Conservation (phyloP, 2,113 vertebrate genomes). For the Albula goreensis region DNA sequence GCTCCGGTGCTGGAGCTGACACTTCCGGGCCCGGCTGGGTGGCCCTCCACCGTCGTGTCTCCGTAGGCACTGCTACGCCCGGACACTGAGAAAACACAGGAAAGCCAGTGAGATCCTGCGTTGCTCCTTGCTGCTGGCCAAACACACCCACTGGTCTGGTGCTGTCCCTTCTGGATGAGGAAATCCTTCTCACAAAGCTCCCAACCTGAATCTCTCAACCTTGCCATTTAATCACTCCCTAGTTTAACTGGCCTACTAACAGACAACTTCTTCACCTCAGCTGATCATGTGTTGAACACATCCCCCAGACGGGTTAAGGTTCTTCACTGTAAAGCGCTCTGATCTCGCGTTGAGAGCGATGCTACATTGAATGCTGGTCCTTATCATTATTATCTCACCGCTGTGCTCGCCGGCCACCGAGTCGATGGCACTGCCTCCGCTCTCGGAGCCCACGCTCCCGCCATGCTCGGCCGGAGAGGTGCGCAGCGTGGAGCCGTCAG, state of each 20-base stretch:
- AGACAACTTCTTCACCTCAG: too few relatives aligned
- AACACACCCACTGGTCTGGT: background rate
- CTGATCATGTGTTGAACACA: too few relatives aligned
- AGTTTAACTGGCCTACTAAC: background rate
- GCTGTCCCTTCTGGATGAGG: too few relatives aligned
- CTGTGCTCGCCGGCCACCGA: conserved; percentile 97
- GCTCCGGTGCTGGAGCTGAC: conserved; percentile 96
- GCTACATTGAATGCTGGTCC: too few relatives aligned
- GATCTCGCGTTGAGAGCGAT: too few relatives aligned
- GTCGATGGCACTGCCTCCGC: conserved; percentile 94
- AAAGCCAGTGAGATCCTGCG: too few relatives aligned
- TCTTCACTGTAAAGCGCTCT: too few relatives aligned
- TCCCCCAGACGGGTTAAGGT: too few relatives aligned
- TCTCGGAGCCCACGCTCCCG: conserved; percentile 96
- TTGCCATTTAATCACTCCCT: background rate
- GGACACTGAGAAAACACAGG: conserved; percentile 74
- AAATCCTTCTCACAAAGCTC: too few relatives aligned
- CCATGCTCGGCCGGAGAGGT: conserved; percentile 97
- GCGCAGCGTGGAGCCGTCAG: conserved; percentile 93
- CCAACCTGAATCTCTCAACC: background rate
- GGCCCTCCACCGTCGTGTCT: conserved; percentile 86
- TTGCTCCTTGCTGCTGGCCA: background rate
- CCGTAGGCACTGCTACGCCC: conserved; percentile 96
- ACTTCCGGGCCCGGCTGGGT: conserved; percentile 89
- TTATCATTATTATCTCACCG: conserved; percentile 67